phyloP scores from a whole-genome alignment of 2,888 invertebrate species.

The Papilio demoleus region DNA sequence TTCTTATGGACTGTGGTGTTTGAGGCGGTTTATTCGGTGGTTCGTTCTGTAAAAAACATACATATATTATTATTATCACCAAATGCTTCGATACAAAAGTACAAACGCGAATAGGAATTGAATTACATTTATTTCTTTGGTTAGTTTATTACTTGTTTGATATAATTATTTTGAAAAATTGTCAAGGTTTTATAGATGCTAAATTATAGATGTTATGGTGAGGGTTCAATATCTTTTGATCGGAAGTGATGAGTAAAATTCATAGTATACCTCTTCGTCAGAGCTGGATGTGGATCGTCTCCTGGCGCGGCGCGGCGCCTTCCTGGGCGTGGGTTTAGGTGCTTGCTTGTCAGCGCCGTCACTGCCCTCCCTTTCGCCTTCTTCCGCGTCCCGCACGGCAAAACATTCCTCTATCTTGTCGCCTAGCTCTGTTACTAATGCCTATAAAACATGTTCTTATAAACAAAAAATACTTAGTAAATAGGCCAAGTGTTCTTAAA shows the following conservation, averaged over 20 bases:
- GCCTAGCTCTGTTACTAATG: slow-evolving; percentile 86
- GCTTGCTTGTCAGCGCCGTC: slow-evolving; percentile 36
- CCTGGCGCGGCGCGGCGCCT: slow-evolving; percentile 54
- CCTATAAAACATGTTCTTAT: slow-evolving; percentile 63
- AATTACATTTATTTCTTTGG: no score
- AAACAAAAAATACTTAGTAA: no score
- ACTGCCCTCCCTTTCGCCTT: slow-evolving; percentile 48
- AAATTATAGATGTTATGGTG: neutral
- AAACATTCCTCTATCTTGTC: slow-evolving; percentile 86
- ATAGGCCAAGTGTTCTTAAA: no score
- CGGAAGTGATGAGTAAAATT: neutral
- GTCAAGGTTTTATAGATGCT: neutral
- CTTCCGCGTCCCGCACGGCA: slow-evolving; percentile 71
- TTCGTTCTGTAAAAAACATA: slow-evolving; percentile 63
- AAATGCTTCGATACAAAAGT: neutral
- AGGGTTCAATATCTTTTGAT: neutral
- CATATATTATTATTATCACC: neutral
- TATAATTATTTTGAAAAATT: neutral
- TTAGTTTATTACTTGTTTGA: neutral
- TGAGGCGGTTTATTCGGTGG: slow-evolving; percentile 58
- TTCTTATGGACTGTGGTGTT: slow-evolving; percentile 67
- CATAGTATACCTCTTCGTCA: slow-evolving; percentile 61
- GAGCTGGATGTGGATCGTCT: slow-evolving; percentile 66
- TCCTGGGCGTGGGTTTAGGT: slow-evolving; percentile 61
- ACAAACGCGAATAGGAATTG: no score